Evolutionary conservation across 2,113 vertebrate species (phyloP).

Genomic region (Clarias magur): DNA sequence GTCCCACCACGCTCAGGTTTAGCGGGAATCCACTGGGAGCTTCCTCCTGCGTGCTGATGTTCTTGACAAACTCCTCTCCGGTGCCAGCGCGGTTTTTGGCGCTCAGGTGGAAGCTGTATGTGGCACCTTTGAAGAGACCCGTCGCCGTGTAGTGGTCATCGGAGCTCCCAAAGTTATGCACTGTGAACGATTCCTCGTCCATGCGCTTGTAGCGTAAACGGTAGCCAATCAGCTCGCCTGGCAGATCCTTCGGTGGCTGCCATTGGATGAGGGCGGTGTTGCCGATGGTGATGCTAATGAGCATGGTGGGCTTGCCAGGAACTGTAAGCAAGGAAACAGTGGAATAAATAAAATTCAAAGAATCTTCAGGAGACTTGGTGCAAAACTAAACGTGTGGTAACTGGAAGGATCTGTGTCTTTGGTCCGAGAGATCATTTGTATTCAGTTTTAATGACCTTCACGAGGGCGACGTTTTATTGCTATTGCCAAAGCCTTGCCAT

Average conservation of each 20-base stretch:
- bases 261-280: slow-evolving; percentile 96
- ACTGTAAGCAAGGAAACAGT: slow-evolving; percentile 68
- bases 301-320: slow-evolving; percentile 91
- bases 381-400: not conserved
- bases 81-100: slow-evolving; percentile 88
- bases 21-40: slow-evolving; percentile 87
- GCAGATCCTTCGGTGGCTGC: slow-evolving; percentile 93
- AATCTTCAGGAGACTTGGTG: not conserved
- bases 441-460: not conserved
- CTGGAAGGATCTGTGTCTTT: too few relatives aligned
- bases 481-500: not conserved
- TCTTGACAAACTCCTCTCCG: slow-evolving; percentile 89
- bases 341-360: not conserved
- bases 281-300: slow-evolving; percentile 92
- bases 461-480: not conserved
- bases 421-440: not conserved
- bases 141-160: slow-evolving; percentile 92
- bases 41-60: slow-evolving; percentile 87
- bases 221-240: slow-evolving; percentile 90
- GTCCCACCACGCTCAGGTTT: slow-evolving; percentile 84
- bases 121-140: slow-evolving; percentile 88
- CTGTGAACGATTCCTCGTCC: slow-evolving; percentile 82
- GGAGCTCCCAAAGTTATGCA: slow-evolving; percentile 81
- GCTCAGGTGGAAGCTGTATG: slow-evolving; percentile 86
- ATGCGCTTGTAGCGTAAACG: slow-evolving; percentile 85